Conservation (phyloP, 2,797 vertebrate genomes). For the Sebastes aleutianus region DNA sequence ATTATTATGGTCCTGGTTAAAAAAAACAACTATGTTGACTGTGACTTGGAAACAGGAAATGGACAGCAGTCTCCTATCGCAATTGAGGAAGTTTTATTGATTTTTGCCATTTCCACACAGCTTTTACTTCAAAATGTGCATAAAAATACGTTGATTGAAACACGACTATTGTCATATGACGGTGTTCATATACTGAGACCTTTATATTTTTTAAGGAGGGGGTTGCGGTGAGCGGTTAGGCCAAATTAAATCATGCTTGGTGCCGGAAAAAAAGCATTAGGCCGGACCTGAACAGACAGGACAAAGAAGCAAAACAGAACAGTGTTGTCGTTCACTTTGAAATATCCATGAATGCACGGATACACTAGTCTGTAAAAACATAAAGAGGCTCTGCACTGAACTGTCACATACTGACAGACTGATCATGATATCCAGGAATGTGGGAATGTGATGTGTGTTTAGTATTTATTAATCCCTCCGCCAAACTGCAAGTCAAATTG, state of each 20-base stretch:
- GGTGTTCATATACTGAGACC: background rate
- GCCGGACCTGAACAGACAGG: background rate
- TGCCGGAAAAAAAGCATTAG: background rate
- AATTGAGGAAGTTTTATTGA: too few species aligned
- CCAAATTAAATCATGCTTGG: background rate
- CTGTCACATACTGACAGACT: slow-evolving; percentile 28
- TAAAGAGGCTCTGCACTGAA: slow-evolving; percentile 3
- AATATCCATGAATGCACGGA: slow-evolving; percentile 15
- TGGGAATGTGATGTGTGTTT: slow-evolving; percentile 43
- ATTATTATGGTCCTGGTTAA: too few species aligned
- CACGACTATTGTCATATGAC: background rate
- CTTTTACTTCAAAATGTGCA: background rate
- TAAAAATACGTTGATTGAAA: background rate
- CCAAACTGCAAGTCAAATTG: slow-evolving; percentile 47
- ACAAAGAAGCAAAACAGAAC: background rate
- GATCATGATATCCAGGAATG: slow-evolving; percentile 36
- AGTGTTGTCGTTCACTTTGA: background rate
- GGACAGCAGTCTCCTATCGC: background rate
- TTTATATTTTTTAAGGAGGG: background rate
- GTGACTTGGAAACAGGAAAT: background rate
- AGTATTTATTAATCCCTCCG: slow-evolving; percentile 54
- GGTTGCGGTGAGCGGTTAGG: background rate
- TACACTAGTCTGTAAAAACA: slow-evolving; percentile 2
- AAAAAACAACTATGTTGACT: too few species aligned
- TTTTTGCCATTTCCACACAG: background rate